Conservation (phyloP, 1,140 invertebrate species). For the Lepidurus arcticus region DNA sequence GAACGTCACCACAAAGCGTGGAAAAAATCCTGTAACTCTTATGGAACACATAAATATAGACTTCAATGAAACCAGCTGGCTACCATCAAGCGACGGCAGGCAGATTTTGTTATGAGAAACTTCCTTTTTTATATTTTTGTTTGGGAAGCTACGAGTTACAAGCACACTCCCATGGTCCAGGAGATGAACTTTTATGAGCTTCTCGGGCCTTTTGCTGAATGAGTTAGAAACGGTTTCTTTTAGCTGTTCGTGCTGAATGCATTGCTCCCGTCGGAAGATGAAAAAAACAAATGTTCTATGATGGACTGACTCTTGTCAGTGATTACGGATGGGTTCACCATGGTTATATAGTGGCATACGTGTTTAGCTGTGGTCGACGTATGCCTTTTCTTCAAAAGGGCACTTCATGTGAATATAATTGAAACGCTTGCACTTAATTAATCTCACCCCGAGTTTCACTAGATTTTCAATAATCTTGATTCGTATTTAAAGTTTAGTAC, state of each 20-base stretch:
- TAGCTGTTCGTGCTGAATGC: background rate
- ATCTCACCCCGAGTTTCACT: no score
- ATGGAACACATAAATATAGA: no score
- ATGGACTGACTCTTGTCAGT: background rate
- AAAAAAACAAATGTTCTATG: slow-evolving; percentile 17
- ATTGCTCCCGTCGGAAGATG: background rate
- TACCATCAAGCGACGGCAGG: background rate
- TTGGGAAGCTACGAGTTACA: background rate
- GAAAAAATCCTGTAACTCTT: no score
- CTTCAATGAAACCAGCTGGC: background rate
- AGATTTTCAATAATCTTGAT: no score
- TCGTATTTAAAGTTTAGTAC: no score
- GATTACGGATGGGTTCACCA: slow-evolving; percentile 12
- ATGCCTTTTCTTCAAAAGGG: no score
- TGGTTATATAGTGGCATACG: background rate
- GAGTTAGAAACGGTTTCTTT: background rate
- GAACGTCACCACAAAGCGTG: no score
- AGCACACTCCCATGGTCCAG: background rate
- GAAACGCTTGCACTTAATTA: no score
- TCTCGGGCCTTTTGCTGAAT: background rate
- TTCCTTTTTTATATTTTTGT: background rate
- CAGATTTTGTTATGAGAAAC: background rate
- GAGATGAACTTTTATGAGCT: background rate
- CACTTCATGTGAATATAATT: no score
- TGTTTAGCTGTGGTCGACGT: background rate